Evolutionary conservation across 2,113 vertebrate genomes (phyloP), one percentile per base, ranked within the genome.

Genomic region (Thomomys bottae): DNA sequence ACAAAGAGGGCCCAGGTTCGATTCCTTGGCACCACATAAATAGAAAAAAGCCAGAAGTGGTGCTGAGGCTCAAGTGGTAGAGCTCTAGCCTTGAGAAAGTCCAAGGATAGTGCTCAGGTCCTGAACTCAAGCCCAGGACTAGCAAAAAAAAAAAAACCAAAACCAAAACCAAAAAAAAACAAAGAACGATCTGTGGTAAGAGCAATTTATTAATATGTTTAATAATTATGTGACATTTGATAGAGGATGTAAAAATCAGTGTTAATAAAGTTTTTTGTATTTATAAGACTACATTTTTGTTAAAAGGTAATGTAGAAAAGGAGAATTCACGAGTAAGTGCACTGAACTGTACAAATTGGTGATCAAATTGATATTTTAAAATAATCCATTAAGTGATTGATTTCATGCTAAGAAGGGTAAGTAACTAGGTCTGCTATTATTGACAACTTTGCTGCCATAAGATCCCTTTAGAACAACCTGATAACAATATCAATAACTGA

Each of bases 331-430:
- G 15, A 85, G 40, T 79, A 40, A 89, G 24, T 3, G 1, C 20
- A 59, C 24, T 96, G 66, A 71, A 38, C 57, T 82, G 11, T 1
- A 64, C 61, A 90, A 36, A 4, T 11, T 75, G 38, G 86, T 77
- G 42, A 82, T 71, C 21, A 89, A 93, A 66, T 86, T 81, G 42
- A 88, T 80, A 91, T 87, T 88, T 91, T 2, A 54, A 91, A 79
- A 59, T 59, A 23, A 32, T 71, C 28, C 49, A 59, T 9, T 9
- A 83, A 77, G 34, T 88, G 38, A 91, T 93, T 86, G 17, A 38
- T 86, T 94, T 87, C 93, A 68, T 23, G 36, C 91, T 90, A 91
- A 84, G 83, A 90, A 59, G 61, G 87, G 66, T 61, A 36, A 92
- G 40, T 92, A 76, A 87, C 36, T 80, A 34, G 75, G 68, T 73